Base-by-base conservation (phyloP, 2,797 vertebrate genomes). In the Loris lydekkerianus region DNA sequence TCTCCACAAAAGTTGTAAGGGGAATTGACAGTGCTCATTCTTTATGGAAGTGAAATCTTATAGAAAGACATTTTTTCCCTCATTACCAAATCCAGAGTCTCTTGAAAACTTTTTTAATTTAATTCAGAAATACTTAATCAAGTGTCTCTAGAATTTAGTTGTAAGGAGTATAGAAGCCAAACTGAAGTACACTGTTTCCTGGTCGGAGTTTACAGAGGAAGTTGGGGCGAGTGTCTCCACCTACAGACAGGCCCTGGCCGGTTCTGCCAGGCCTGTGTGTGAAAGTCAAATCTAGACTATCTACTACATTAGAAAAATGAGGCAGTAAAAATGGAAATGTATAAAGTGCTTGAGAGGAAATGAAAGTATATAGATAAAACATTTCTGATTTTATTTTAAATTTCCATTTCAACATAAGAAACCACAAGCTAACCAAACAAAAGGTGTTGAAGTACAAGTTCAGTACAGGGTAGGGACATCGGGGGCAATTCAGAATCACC, bases 231-330 rank as follows among this genome's bases (percentile, higher is more conserved):
- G 14, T 10, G 43, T 58, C 2, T 89, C 53, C 20, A 90, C 58
- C 84, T 53, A 17, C 23, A 56, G 92, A 58, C 60, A 69, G 72
- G 49, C 31, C 2, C 72, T 86, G 18, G 80, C 75, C 93, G 25
- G 86, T 85, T 43, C 70, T 97, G 75, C 83, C n/a, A 69, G 14
- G 21, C 49, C 46, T 92, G 93, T 40, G 60, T 37, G 76, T 65
- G 27, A 49, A 93, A 96, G 89, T 84, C 69, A 88, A 78, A 69
- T 95, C 58, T 67, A 56, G 23, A 58, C 29, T 20, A 18, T 96
- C 94, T 92, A 37, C 82, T 82, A 34, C 21, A 65, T 92, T 92
- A 84, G 60, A 92, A 76, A 84, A 43, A 65, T 70, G 70, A 95
- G 27, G 37, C 43, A n/a, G 40, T 75, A 60, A 89, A 91, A 95